phyloP scores from a whole-genome alignment of 2,113 vertebrate genomes.

The Cranoglanis bouderius region DNA sequence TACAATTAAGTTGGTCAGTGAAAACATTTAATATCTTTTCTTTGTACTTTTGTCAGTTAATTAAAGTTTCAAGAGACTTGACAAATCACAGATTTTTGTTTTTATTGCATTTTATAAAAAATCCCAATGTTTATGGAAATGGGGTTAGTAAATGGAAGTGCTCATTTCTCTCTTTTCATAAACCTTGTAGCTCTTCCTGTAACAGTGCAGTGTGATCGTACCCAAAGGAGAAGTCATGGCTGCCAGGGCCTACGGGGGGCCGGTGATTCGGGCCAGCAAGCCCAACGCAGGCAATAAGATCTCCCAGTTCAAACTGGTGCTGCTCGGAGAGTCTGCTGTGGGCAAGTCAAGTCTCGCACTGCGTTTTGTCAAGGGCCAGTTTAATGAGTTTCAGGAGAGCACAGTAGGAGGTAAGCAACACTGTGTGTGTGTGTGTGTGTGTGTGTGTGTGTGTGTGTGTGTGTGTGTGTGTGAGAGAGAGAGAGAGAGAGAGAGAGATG shows the following conservation, averaged over 20 bases:
- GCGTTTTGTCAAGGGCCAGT: conserved; percentile 91
- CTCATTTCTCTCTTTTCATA: conserved; percentile 34
- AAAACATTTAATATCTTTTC: no score
- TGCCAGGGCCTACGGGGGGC: conserved; percentile 94
- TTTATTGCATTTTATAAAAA: no score
- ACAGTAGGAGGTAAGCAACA: conserved; percentile 82
- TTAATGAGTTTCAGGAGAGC: conserved; percentile 93
- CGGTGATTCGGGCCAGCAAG: conserved; percentile 89
- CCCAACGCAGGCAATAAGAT: conserved; percentile 90
- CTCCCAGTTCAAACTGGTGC: conserved; percentile 90
- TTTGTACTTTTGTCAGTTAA: no score
- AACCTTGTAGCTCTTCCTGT: conserved; percentile 36
- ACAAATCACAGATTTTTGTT: no score
- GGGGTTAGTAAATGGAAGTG: background rate
- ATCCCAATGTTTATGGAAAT: no score
- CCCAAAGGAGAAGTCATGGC: conserved; percentile 75
- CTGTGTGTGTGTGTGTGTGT: background rate
- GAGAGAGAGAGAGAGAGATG: background rate
- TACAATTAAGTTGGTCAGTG: no score
- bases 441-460: background rate
- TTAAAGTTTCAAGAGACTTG: no score
- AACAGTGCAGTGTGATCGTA: conserved; percentile 58
- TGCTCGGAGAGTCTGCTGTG: conserved; percentile 89
- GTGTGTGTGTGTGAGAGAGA: background rate
- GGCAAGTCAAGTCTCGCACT: conserved; percentile 90